Evolutionary conservation across 2,113 vertebrate species (phyloP).

Genomic region (Chaetodon auriga): DNA sequence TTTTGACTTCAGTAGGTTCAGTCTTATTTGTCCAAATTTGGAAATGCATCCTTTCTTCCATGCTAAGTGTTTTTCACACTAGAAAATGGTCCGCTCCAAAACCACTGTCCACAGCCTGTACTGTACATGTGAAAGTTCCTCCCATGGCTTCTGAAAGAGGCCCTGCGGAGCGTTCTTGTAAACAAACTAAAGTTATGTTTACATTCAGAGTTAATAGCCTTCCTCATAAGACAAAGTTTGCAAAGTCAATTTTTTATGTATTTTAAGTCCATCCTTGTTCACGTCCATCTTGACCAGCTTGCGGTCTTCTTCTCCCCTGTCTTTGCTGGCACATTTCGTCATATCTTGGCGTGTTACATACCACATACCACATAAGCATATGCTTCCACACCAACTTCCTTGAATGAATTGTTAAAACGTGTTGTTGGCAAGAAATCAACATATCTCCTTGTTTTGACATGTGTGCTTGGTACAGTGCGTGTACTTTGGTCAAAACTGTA

Average conservation of each 20-base stretch:
- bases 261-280: background rate
- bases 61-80: background rate
- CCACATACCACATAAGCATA: background rate
- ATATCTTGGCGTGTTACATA: background rate
- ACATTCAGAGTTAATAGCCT: background rate
- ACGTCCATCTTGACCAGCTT: background rate
- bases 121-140: background rate
- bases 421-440: too few relatives aligned
- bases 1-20: background rate
- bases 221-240: background rate
- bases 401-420: too few relatives aligned
- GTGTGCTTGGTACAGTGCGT: too few relatives aligned
- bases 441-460: too few relatives aligned
- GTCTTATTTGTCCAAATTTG: background rate
- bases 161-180: background rate
- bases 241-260: background rate
- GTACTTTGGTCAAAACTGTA: too few relatives aligned
- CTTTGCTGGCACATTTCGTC: too few relatives aligned
- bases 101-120: background rate
- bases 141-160: background rate
- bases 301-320: background rate
- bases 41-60: background rate
- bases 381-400: background rate
- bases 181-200: background rate
- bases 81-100: background rate